Percentiles rank a stretch among this genome's conserved stretches.
These are phyloP conservation scores for Palythoa heliodiscus DNA, from an alignment of 92 coral and sea anemone genomes.

Conservation along the genomic window DNA sequence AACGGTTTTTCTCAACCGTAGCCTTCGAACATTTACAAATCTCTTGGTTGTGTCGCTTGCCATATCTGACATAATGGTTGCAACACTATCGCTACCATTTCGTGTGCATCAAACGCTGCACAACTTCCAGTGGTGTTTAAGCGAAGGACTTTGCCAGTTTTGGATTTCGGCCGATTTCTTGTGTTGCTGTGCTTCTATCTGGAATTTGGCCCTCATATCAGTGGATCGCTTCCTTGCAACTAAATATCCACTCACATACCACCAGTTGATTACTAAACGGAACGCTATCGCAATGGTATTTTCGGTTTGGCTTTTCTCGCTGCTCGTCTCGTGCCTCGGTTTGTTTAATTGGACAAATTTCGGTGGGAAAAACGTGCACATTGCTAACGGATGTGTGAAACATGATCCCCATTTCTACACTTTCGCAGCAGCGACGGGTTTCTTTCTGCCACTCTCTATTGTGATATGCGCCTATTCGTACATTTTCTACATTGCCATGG, in stretches of 20 bases:
- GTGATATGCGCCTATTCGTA: conserved; percentile 78
- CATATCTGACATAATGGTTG: conserved; percentile 73
- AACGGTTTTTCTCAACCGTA: conserved; percentile 65
- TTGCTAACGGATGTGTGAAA: conserved; percentile 75
- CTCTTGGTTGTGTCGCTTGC: conserved; percentile 83
- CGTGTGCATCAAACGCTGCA: conserved; percentile 75
- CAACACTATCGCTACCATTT: conserved; percentile 72
- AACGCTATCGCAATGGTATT: conserved; percentile 65
- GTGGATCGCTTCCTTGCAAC: conserved; percentile 84
- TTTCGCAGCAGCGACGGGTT: conserved; percentile 74
- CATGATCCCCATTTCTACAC: conserved; percentile 79
- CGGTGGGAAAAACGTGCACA: conserved; percentile 46
- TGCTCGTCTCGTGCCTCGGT: conserved; percentile 70
- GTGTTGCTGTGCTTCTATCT: conserved; percentile 80
- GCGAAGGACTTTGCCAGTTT: conserved; percentile 61
- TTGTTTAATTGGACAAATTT: conserved; percentile 83
- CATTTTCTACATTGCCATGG: conserved; percentile 81
- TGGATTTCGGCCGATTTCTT: conserved; percentile 78
- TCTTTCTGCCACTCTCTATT: conserved; percentile 76
- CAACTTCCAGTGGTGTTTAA: conserved; percentile 68
- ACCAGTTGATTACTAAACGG: conserved; percentile 62
- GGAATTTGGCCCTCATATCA: conserved; percentile 76
- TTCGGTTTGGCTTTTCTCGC: conserved; percentile 78
- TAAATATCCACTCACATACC: conserved; percentile 77
- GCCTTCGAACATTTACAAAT: conserved; percentile 76